A percentile compares a stretch with the other conserved stretches of the same genome.
phyloP scores from a whole-genome alignment of 2,113 vertebrate species.

The Halcyon malimbica region DNA sequence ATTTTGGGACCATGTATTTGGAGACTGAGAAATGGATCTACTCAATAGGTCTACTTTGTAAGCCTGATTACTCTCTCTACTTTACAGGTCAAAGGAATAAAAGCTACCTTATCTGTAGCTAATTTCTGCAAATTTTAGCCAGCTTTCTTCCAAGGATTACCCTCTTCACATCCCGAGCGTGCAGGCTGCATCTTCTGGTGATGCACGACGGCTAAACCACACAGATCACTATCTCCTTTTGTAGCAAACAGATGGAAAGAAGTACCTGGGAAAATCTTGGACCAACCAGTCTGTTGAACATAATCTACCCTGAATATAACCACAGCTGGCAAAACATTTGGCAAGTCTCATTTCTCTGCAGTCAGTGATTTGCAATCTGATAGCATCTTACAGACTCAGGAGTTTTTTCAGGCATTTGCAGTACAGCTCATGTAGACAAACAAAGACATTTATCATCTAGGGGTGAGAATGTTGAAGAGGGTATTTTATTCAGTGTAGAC shows the following conservation, averaged over 20 bases:
- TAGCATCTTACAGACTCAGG: neutral
- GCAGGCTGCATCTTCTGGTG: neutral
- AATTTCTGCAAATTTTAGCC: neutral
- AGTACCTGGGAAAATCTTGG: neutral
- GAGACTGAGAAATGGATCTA: neutral
- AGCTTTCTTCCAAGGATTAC: neutral
- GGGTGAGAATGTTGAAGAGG: neutral
- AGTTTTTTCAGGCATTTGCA: neutral
- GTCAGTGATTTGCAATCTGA: neutral
- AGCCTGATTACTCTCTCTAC: neutral
- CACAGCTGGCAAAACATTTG: neutral
- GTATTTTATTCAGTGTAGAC: neutral
- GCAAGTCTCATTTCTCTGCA: neutral
- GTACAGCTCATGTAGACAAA: neutral
- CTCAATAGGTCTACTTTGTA: neutral
- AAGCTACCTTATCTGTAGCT: neutral
- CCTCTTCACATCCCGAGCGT: rapidly evolving
- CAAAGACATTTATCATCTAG: neutral
- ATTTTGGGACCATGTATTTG: neutral
- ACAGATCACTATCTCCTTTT: neutral
- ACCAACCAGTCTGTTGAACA: neutral
- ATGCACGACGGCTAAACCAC: neutral
- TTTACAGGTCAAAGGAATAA: neutral
- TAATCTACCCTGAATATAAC: neutral
- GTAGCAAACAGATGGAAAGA: neutral